A percentile compares a stretch with the other conserved stretches of the same genome.
These are phyloP conservation scores for Balanococcus diminutus DNA, from an alignment of 2,888 invertebrate species.

Conservation along the genomic window DNA sequence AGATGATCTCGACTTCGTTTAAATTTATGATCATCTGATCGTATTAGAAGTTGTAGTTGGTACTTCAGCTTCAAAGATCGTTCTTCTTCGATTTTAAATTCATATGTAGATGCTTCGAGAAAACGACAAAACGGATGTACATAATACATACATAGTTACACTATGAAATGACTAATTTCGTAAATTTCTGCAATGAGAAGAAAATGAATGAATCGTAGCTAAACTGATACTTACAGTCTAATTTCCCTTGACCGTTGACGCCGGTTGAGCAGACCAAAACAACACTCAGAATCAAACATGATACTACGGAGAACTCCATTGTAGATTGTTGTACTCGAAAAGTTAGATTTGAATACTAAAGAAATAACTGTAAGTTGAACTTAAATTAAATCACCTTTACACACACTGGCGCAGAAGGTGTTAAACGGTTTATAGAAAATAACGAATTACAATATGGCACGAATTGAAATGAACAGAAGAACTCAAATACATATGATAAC, in stretches of 20 bases:
- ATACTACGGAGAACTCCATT: conserved; percentile 3
- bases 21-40: no score
- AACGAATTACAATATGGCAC: conserved; percentile 35
- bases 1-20: no score
- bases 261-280: not conserved
- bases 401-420: conserved; percentile 90
- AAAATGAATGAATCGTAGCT: not conserved
- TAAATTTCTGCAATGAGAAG: no score
- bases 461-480: not conserved
- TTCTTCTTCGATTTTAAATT: no score
- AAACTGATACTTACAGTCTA: conserved; percentile 45
- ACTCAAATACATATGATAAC: not conserved
- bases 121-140: no score
- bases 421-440: not conserved
- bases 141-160: no score
- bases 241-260: not conserved
- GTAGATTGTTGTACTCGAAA: not conserved
- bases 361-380: not conserved
- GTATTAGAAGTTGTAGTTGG: no score
- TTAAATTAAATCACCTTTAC: conserved; percentile 72
- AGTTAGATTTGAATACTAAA: not conserved
- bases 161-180: no score
- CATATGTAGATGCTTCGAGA: no score
- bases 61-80: no score
- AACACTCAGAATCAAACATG: not conserved